Conservation (phyloP, 37 sponge, comb jelly and placozoan species). For the Diacarnus erythraeanus region DNA sequence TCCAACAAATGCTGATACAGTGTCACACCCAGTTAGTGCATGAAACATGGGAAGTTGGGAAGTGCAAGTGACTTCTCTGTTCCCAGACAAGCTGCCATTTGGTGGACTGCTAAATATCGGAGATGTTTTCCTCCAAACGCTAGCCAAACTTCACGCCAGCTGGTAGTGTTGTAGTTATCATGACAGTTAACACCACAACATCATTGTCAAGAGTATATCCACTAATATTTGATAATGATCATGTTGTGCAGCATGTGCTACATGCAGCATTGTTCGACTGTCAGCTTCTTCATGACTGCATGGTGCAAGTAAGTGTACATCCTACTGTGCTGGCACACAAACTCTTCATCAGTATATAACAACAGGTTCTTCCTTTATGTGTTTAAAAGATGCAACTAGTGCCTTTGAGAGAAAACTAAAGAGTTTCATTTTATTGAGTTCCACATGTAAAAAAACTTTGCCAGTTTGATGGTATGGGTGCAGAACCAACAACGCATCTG, state of each 20-base stretch:
- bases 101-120: not conserved
- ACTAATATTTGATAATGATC: conserved; percentile 21
- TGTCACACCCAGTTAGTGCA: conserved; percentile 39
- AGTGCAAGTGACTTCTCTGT: conserved; percentile 1
- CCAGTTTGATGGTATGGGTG: conserved; percentile 37
- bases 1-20: no score
- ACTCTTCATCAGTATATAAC: not conserved
- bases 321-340: not conserved
- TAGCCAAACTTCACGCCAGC: conserved; percentile 19
- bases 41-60: not conserved
- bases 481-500: conserved; percentile 20
- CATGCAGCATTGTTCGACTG: conserved; percentile 37
- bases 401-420: conserved; percentile 4
- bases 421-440: not conserved
- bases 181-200: conserved; percentile 30
- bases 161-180: not conserved
- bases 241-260: conserved; percentile 22
- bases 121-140: conserved; percentile 21
- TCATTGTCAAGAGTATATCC: conserved; percentile 34
- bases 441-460: not conserved
- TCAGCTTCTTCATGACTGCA: conserved; percentile 62
- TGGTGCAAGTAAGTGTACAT: conserved; percentile 8
- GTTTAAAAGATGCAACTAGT: not conserved
- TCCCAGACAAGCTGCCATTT: conserved; percentile 10
- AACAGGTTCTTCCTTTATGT: not conserved